phyloP scores from a whole-genome alignment of 2,113 vertebrate species.

The Tautogolabrus adspersus region DNA sequence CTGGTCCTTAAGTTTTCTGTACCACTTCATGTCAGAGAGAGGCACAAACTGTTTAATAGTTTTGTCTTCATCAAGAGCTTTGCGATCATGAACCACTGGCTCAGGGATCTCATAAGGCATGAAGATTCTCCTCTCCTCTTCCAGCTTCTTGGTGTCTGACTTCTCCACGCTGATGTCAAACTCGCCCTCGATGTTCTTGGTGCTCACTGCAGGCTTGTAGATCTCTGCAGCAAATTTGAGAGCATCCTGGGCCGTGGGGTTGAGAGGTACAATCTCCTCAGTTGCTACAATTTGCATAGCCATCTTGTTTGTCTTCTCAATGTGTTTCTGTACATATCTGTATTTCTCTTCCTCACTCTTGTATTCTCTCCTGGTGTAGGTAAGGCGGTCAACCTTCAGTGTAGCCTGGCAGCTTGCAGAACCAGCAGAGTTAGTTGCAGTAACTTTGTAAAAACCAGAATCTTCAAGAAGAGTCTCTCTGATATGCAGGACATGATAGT shows the following conservation, averaged over 20 bases:
- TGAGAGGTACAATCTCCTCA: slow-evolving; percentile 89
- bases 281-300: slow-evolving; percentile 91
- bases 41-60: slow-evolving; percentile 93
- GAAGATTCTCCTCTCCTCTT: slow-evolving; percentile 89
- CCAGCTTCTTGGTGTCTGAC: slow-evolving; percentile 84
- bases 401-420: slow-evolving; percentile 94
- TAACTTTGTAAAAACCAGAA: slow-evolving; percentile 94
- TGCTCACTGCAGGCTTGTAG: slow-evolving; percentile 96
- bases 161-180: slow-evolving; percentile 90
- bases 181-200: slow-evolving; percentile 95
- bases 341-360: slow-evolving; percentile 91
- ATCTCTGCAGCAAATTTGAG: slow-evolving; percentile 93
- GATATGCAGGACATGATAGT: slow-evolving; percentile 92
- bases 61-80: slow-evolving; percentile 90
- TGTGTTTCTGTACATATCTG: slow-evolving; percentile 90
- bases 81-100: slow-evolving; percentile 84
- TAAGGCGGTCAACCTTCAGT: slow-evolving; percentile 92
- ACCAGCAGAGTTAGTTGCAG: slow-evolving; percentile 93
- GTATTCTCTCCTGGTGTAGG: slow-evolving; percentile 93
- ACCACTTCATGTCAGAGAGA: slow-evolving; percentile 99
- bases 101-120: slow-evolving; percentile 98
- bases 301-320: slow-evolving; percentile 96
- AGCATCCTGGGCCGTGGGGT: slow-evolving; percentile 93
- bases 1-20: slow-evolving; percentile 93
- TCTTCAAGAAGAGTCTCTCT: slow-evolving; percentile 95